Base-by-base conservation (phyloP, 1,140 invertebrate genomes). In the Sesamia nonagrioides region DNA sequence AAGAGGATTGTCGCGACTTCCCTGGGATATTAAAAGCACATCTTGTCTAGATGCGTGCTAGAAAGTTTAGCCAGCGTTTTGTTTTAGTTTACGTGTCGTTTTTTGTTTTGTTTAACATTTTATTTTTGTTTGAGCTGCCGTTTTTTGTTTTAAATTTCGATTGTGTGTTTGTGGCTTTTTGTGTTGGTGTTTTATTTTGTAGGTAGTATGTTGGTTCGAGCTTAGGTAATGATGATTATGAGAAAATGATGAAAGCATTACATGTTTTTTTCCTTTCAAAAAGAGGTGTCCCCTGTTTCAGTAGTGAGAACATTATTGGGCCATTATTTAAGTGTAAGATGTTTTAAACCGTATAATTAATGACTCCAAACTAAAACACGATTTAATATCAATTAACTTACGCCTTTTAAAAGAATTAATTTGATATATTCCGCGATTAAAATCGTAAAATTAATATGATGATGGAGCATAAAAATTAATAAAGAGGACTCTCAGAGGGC, bases 1-100 rank as follows among this genome's bases (percentile, higher is more conserved):
- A 94, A 94, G 93, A 94, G 92, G 91, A 94, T 94, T 94, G 93
- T 94, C 92, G 93, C 91, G 88, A 87, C 81, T 89, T 50, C 91
- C 89, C 92, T 93, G 89, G 84, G 90, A 91, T 94, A 94, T 94
- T 94, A 93, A 93, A 94, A 93, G 89, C 88, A 82, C 89, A 86
- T 92, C 90, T 92, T 93, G 85, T 84, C 42, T 73, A 73, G 58
- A 90, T 91, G 88, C 86, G 84, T 82, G 35, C 74, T 77, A 77
- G 74, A 77, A 77, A 77, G 74, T 77, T 77, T 77, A 77, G 74
- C 50, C 2, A 42, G 37, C 18, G 45, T 69, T 78, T 66, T 82
- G 73, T 82, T 69, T 71, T 80, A 66, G 74, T 33, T 77, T 27
- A 35, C 15, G 27, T 50, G 18, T 13, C 40, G 27, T 13, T 50